Percentiles rank a stretch among this genome's conserved stretches.
Evolutionary conservation across 2,888 invertebrate genomes (phyloP).

Genomic region (Chrysodeixis includens): DNA sequence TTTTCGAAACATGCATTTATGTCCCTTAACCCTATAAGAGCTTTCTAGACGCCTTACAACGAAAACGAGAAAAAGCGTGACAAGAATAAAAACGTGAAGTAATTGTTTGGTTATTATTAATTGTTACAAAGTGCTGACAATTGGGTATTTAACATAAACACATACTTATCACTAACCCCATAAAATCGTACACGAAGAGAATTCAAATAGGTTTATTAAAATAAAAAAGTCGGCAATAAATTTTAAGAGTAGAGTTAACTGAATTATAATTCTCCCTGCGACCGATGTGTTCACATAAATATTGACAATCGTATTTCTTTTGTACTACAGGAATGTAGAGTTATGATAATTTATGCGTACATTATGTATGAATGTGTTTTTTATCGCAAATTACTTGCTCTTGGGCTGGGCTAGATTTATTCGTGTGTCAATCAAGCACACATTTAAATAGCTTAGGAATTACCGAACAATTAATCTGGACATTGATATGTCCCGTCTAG

Average conservation of each 20-base stretch:
- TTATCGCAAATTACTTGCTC: conserved; percentile 34
- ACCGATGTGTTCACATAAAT: conserved; percentile 53
- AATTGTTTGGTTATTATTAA: not conserved
- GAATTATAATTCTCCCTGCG: conserved; percentile 59
- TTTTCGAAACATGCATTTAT: not conserved
- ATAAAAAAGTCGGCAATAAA: conserved; percentile 52
- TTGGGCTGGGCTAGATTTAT: conserved; percentile 37
- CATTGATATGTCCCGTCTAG: conserved; percentile 12
- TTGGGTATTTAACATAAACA: conserved; percentile 36
- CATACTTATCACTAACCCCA: conserved; percentile 38
- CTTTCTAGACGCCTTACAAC: not conserved
- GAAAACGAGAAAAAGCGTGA: not conserved
- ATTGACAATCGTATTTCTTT: conserved; percentile 56
- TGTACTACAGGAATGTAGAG: conserved; percentile 58
- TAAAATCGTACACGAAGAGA: conserved; percentile 53
- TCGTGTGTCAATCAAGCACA: conserved; percentile 43
- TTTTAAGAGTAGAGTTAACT: conserved; percentile 50
- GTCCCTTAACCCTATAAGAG: not conserved
- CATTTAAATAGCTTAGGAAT: conserved; percentile 31
- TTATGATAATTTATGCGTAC: conserved; percentile 60
- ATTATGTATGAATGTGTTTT: conserved; percentile 46
- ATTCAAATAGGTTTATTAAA: conserved; percentile 55
- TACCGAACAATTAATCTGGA: conserved; percentile 15
- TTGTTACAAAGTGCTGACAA: conserved; percentile 7
- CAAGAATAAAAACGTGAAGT: not conserved